A percentile compares a stretch with the other conserved stretches of the same genome.
Conservation (phyloP, 2,113 vertebrate genomes). For the Phalacrocorax pelagicus region DNA sequence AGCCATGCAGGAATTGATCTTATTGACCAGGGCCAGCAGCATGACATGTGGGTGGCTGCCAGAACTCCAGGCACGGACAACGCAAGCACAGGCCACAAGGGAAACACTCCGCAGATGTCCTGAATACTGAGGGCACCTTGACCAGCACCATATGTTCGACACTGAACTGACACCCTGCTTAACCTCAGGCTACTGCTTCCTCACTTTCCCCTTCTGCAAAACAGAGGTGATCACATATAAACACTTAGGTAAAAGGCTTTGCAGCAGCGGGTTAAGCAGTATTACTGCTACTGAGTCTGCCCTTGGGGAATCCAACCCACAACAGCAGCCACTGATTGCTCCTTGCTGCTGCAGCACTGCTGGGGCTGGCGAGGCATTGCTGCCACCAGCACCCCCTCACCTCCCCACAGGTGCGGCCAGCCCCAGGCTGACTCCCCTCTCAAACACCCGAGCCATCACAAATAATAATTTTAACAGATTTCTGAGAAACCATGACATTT, state of each 20-base stretch:
- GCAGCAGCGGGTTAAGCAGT: not conserved
- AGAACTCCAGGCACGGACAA: accelerated
- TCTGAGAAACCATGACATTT: not conserved
- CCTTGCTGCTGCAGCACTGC: accelerated
- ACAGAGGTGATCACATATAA: not conserved
- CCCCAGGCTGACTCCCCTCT: not conserved
- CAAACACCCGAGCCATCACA: not conserved
- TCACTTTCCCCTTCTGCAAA: not conserved
- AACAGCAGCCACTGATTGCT: not conserved
- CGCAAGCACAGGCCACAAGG: not conserved
- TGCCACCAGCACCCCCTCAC: accelerated
- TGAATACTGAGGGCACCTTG: not conserved
- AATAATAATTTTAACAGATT: not conserved
- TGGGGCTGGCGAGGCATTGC: not conserved
- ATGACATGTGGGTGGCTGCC: not conserved
- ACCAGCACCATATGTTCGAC: accelerated
- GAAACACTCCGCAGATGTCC: accelerated
- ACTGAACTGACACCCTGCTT: not conserved
- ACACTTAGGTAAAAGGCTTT: not conserved
- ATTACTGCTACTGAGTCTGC: not conserved
- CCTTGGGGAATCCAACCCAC: not conserved
- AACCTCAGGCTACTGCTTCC: not conserved
- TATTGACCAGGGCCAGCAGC: not conserved
- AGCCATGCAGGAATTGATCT: accelerated
- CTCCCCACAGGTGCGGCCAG: not conserved